phyloP scores from a whole-genome alignment of 2,888 invertebrate genomes.

The Melanostoma scalare region DNA sequence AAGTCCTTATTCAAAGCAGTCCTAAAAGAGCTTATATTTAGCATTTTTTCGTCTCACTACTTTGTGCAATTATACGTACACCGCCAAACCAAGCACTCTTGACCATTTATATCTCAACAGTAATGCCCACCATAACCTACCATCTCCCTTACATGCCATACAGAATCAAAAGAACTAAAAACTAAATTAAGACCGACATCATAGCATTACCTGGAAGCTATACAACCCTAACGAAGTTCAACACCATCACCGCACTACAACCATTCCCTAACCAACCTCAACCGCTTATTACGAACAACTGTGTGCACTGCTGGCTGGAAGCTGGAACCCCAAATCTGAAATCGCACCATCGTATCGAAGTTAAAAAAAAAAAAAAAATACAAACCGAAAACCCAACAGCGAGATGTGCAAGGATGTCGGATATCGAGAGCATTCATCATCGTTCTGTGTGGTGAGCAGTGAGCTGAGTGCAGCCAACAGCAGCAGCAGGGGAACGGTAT shows the following conservation, averaged over 20 bases:
- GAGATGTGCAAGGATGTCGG: slow-evolving; percentile 71
- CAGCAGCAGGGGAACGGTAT: slow-evolving; percentile 43
- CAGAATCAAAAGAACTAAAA: slow-evolving; percentile 33
- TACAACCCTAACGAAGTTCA: slow-evolving; percentile 39
- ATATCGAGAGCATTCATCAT: slow-evolving; percentile 73
- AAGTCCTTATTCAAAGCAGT: slow-evolving; percentile 28
- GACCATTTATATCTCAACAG: slow-evolving; percentile 19
- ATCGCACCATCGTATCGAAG: slow-evolving; percentile 12
- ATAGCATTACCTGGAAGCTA: slow-evolving; percentile 35
- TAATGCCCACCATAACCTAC: background rate
- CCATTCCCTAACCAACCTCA: slow-evolving; percentile 39
- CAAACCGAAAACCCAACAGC: slow-evolving; percentile 49
- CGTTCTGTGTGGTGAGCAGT: slow-evolving; percentile 39
- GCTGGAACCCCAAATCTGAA: slow-evolving; percentile 51
- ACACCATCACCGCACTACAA: slow-evolving; percentile 20
- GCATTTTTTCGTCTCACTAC: slow-evolving; percentile 35
- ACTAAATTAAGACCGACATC: slow-evolving; percentile 53
- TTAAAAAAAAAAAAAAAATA: slow-evolving; percentile 9
- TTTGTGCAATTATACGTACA: slow-evolving; percentile 19
- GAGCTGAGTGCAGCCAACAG: slow-evolving; percentile 2
- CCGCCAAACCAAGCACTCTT: slow-evolving; percentile 30
- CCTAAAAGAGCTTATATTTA: slow-evolving; percentile 16
- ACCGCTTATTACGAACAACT: slow-evolving; percentile 56
- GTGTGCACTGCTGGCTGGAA: slow-evolving; percentile 24
- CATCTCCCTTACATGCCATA: slow-evolving; percentile 5